Percentiles rank a stretch among this genome's conserved stretches.
Conservation (phyloP, 2,113 vertebrate species). For the Ranitomeya variabilis region DNA sequence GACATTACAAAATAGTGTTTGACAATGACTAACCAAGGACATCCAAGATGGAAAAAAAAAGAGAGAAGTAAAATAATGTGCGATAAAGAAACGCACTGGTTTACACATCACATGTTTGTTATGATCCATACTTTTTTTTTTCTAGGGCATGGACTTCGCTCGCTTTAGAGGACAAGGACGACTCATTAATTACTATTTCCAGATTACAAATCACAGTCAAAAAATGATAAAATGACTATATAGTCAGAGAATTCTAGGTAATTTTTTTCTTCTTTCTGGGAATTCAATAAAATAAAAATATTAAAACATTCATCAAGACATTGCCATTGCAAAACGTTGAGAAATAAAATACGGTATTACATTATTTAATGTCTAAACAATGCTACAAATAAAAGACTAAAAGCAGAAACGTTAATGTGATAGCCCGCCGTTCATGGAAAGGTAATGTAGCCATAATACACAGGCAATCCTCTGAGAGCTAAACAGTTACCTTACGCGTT, state of each 20-base stretch:
- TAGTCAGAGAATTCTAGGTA: background rate
- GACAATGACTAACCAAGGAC: constrained; percentile 57
- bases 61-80: constrained; percentile 36
- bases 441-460: background rate
- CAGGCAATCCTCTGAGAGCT: no score
- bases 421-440: background rate
- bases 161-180: constrained; percentile 46
- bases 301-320: background rate
- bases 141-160: constrained; percentile 37
- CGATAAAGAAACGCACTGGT: constrained; percentile 17
- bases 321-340: background rate
- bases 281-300: constrained; percentile 1
- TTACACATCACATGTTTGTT: constrained; percentile 49
- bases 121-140: constrained; percentile 20
- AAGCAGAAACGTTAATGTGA: background rate
- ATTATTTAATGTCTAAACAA: background rate
- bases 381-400: background rate
- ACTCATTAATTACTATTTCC: constrained; percentile 45
- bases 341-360: background rate
- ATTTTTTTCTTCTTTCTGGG: background rate
- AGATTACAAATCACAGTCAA: background rate
- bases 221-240: background rate
- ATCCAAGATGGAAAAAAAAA: constrained; percentile 35
- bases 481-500: no score
- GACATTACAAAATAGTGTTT: constrained; percentile 58